Percentiles rank a stretch among this genome's conserved stretches.
phyloP scores from a whole-genome alignment of 2,797 vertebrate genomes.

The Neosalanx taihuensis region DNA sequence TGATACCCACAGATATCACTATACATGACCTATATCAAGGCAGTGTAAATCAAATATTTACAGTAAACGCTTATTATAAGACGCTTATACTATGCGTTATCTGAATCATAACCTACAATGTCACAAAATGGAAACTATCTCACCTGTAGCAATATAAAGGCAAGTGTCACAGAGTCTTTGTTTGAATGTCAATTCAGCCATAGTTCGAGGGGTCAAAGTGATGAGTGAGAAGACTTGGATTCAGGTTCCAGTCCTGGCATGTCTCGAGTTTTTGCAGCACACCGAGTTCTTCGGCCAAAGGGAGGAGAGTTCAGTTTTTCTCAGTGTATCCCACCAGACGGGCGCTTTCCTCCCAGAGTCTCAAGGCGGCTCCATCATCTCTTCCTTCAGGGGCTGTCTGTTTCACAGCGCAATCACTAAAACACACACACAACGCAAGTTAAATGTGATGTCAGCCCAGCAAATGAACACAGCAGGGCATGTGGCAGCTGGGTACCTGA shows the following conservation, averaged over 20 bases:
- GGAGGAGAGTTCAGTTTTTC: background rate
- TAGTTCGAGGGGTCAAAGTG: background rate
- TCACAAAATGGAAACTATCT: too few species aligned
- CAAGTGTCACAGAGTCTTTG: too few species aligned
- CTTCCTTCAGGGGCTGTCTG: conserved; percentile 64
- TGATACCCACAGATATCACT: background rate
- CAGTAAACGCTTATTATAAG: too few species aligned
- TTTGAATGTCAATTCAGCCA: background rate
- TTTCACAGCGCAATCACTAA: conserved; percentile 71
- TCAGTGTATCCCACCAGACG: conserved; percentile 52
- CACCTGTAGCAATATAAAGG: too few species aligned
- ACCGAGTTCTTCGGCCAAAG: too few species aligned
- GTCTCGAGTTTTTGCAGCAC: too few species aligned
- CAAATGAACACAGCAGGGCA: background rate
- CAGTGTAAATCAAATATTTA: too few species aligned
- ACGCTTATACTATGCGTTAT: too few species aligned
- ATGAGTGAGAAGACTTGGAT: background rate
- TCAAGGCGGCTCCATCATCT: conserved; percentile 65
- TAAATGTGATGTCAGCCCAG: background rate
- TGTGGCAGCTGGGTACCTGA: conserved; percentile 56
- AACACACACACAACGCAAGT: conserved; percentile 8
- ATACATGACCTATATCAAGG: background rate
- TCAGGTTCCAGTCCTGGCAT: background rate
- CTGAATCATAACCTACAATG: too few species aligned
- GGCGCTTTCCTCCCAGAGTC: conserved; percentile 74